Evolutionary conservation across 2,888 invertebrate genomes (phyloP).

Genomic region (Oxytorus armatus): DNA sequence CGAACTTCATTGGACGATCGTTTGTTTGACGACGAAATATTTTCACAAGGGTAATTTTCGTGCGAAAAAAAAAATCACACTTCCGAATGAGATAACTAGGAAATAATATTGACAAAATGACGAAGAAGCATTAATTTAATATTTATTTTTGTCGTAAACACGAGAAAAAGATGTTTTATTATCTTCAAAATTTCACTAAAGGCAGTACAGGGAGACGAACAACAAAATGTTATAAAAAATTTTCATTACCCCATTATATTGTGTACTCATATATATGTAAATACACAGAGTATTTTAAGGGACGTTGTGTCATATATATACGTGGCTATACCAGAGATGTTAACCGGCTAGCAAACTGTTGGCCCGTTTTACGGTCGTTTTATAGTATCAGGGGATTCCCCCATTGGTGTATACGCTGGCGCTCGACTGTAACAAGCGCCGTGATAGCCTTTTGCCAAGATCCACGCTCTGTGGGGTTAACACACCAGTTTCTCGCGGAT

Average conservation of each 20-base stretch:
- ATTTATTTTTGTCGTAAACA: too few relatives aligned
- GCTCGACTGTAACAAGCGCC: conserved; percentile 57
- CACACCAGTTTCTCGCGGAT: conserved; percentile 53
- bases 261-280: conserved; percentile 25
- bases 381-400: conserved; percentile 56
- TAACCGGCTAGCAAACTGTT: conserved; percentile 59
- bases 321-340: too few relatives aligned
- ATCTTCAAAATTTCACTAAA: background rate
- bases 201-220: background rate
- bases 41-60: too few relatives aligned
- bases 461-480: conserved; percentile 62
- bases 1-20: too few relatives aligned
- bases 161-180: too few relatives aligned
- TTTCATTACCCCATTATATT: conserved; percentile 6
- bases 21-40: too few relatives aligned
- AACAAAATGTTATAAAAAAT: background rate
- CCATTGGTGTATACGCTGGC: conserved; percentile 2
- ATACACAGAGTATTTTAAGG: conserved; percentile 19
- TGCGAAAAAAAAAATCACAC: too few relatives aligned
- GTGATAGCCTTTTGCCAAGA: conserved; percentile 67
- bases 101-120: too few relatives aligned
- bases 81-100: too few relatives aligned
- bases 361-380: conserved; percentile 64
- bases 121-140: too few relatives aligned
- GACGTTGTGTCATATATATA: conserved; percentile 12